Conservation (phyloP, 2,797 vertebrate species). For the Avahi laniger region DNA sequence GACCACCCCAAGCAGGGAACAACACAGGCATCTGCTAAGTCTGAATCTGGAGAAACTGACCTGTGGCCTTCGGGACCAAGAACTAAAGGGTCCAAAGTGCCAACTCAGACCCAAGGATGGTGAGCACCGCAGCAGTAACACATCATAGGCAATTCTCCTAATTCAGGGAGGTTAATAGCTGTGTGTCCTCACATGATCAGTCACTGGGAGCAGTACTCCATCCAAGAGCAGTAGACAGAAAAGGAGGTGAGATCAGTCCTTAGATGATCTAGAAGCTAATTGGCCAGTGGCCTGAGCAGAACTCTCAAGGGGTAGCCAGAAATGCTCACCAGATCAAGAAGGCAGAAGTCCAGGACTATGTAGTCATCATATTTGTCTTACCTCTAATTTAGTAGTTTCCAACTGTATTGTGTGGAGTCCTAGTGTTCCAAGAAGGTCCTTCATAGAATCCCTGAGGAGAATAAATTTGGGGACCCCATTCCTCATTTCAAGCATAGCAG, state of each 20-base stretch:
- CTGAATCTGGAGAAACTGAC: not conserved
- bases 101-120: not conserved
- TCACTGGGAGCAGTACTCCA: not conserved
- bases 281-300: not conserved
- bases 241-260: not conserved
- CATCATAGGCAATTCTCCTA: not conserved
- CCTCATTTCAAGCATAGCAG: not conserved
- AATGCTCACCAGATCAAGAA: not conserved
- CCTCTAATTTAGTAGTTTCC: not conserved
- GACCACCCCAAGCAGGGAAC: not conserved
- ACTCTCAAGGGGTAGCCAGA: not conserved
- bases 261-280: not conserved
- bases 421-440: not conserved
- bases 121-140: not conserved
- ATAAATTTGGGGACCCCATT: not conserved
- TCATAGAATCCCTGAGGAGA: not conserved
- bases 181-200: not conserved
- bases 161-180: not conserved
- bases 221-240: not conserved
- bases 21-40: not conserved
- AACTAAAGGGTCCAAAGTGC: not conserved
- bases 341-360: not conserved
- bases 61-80: not conserved
- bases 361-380: not conserved
- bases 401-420: not conserved